phyloP scores from a whole-genome alignment of 2,888 invertebrate genomes.

The Hirudinaria manillensis region DNA sequence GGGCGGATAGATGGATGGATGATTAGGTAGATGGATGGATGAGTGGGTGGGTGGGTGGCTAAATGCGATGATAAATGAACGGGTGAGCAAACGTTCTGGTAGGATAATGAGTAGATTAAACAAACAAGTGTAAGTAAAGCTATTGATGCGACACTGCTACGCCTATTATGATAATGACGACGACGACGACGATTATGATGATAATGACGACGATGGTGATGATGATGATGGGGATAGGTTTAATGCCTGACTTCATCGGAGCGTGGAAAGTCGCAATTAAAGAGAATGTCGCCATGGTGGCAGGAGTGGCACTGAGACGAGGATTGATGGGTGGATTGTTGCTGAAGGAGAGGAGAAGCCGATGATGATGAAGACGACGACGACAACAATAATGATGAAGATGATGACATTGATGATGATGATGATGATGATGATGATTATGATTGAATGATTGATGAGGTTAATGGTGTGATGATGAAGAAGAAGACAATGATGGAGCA shows the following conservation, averaged over 20 bases:
- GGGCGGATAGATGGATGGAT: too few species aligned
- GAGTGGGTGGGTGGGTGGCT: too few species aligned
- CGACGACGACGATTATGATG: slow-evolving; percentile 7
- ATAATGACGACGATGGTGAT: slow-evolving; percentile 16
- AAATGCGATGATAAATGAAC: too few species aligned
- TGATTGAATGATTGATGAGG: neutral
- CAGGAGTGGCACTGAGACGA: too few species aligned
- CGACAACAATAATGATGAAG: slow-evolving; percentile 23
- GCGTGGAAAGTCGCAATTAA: too few species aligned
- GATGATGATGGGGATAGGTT: slow-evolving; percentile 15
- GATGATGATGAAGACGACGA: slow-evolving; percentile 25
- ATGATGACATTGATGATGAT: slow-evolving; percentile 21
- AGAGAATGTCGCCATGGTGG: too few species aligned
- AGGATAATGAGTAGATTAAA: too few species aligned
- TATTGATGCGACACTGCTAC: neutral
- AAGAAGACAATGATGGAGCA: neutral
- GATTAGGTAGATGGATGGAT: too few species aligned
- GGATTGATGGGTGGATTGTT: too few species aligned
- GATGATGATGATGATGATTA: slow-evolving; percentile 12
- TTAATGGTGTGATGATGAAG: neutral
- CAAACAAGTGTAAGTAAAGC: neutral
- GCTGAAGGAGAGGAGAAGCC: neutral
- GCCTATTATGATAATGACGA: slow-evolving; percentile 7
- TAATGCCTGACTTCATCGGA: too few species aligned
- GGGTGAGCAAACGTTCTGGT: too few species aligned